Conservation (phyloP, 2,888 invertebrate genomes). For the Polylopha cassiicola region DNA sequence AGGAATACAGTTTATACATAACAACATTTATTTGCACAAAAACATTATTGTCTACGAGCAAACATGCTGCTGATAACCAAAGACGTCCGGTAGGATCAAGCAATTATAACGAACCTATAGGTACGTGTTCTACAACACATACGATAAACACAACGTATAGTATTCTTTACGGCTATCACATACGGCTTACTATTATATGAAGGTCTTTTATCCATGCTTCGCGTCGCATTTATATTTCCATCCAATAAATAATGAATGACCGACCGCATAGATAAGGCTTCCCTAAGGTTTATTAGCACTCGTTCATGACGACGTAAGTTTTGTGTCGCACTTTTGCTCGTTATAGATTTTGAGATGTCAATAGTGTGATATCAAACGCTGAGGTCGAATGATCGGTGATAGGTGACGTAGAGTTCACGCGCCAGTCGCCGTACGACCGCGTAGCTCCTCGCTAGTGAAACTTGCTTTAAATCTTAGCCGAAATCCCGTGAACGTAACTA, state of each 20-base stretch:
- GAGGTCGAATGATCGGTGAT: conserved; percentile 8
- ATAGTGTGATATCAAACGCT: neutral
- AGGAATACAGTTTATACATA: too few relatives aligned
- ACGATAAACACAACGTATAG: too few relatives aligned
- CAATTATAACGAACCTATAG: too few relatives aligned
- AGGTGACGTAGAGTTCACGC: conserved; percentile 3
- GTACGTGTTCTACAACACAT: too few relatives aligned
- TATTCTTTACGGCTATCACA: too few relatives aligned
- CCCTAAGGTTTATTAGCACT: conserved; percentile 22
- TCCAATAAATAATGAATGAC: conserved; percentile 41
- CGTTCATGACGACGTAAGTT: neutral
- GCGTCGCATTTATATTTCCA: conserved; percentile 34
- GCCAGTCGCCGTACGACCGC: conserved; percentile 33
- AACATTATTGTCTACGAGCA: too few relatives aligned
- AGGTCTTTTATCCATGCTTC: too few relatives aligned
- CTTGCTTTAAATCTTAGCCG: neutral
- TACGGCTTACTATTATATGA: too few relatives aligned
- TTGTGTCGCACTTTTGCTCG: conserved; percentile 1
- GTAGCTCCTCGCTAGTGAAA: conserved; percentile 19
- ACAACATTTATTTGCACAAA: too few relatives aligned
- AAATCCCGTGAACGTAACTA: neutral
- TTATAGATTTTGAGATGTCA: conserved; percentile 1
- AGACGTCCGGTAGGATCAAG: too few relatives aligned
- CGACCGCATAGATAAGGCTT: conserved; percentile 33
- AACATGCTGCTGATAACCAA: too few relatives aligned